Evolutionary conservation across 2,797 vertebrate genomes (phyloP).

Genomic region (Jordanella pulchra): DNA sequence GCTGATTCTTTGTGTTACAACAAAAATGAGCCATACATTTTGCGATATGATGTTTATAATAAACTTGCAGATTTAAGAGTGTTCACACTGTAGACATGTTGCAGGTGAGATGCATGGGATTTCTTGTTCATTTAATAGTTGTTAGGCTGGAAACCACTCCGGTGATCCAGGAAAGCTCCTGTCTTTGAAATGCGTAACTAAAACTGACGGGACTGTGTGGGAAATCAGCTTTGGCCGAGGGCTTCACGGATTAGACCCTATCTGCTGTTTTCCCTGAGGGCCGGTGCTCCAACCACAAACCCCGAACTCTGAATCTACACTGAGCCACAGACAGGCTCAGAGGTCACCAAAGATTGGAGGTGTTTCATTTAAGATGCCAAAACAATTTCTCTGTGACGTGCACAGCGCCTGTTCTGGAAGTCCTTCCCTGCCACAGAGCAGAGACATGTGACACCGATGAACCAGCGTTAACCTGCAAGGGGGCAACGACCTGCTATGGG

Average conservation of each 20-base stretch:
- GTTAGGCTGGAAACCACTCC: slow-evolving; percentile 42
- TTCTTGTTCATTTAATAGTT: slow-evolving; percentile 55
- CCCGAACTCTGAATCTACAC: slow-evolving; percentile 37
- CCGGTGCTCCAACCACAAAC: slow-evolving; percentile 43
- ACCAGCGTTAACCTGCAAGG: slow-evolving; percentile 55
- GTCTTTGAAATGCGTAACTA: slow-evolving; percentile 74
- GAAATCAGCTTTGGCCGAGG: slow-evolving; percentile 68
- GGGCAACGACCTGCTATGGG: slow-evolving; percentile 37
- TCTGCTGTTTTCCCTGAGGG: slow-evolving; percentile 51
- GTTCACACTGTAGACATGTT: not conserved
- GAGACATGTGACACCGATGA: slow-evolving; percentile 67
- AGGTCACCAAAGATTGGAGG: slow-evolving; percentile 73
- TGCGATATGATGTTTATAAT: not conserved
- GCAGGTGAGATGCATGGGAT: slow-evolving; percentile 33
- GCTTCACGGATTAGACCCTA: slow-evolving; percentile 66
- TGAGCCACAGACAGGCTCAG: slow-evolving; percentile 25
- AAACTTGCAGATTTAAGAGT: not conserved
- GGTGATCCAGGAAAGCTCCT: slow-evolving; percentile 46
- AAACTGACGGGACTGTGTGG: slow-evolving; percentile 68
- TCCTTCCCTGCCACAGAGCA: slow-evolving; percentile 51
- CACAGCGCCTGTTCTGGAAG: slow-evolving; percentile 59
- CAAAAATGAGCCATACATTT: not conserved
- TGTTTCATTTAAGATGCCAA: slow-evolving; percentile 81
- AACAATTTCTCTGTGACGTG: slow-evolving; percentile 62
- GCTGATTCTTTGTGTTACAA: not conserved